These are phyloP conservation scores for Garra rufa DNA, from an alignment of 2,113 vertebrate species.

Conservation along the genomic window DNA sequence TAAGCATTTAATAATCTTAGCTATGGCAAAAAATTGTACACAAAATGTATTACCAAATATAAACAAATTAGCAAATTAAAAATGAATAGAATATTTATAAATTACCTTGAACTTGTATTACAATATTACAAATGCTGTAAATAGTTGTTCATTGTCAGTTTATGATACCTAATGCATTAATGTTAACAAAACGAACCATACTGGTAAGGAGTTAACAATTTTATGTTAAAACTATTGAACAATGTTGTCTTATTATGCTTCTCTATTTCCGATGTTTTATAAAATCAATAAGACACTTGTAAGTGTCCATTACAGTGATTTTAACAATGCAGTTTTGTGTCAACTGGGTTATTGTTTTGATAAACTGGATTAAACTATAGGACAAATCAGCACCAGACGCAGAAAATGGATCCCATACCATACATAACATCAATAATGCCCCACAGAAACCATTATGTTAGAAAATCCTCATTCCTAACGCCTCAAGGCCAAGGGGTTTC, in stretches of 20 bases:
- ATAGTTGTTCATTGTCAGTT: not conserved
- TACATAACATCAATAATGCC: not conserved
- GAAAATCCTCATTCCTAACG: not conserved
- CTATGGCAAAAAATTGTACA: too few species aligned
- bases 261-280: not conserved
- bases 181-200: not conserved
- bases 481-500: not conserved
- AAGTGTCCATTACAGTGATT: not conserved
- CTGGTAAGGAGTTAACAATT: not conserved
- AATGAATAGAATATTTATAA: not conserved
- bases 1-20: not conserved
- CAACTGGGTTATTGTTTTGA: not conserved
- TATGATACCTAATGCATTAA: not conserved
- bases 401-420: too few species aligned
- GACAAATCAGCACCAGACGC: not conserved
- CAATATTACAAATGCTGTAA: not conserved
- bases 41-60: too few species aligned
- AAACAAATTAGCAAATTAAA: too few species aligned
- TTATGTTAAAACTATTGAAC: not conserved
- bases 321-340: not conserved
- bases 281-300: not conserved
- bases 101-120: not conserved
- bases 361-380: not conserved
- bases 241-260: not conserved
- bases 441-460: not conserved